Percentiles rank a stretch among this genome's conserved stretches.
These are phyloP conservation scores for Gasterosteus aculeatus DNA, from an alignment of 2,113 vertebrate genomes.

Conservation along the genomic window DNA sequence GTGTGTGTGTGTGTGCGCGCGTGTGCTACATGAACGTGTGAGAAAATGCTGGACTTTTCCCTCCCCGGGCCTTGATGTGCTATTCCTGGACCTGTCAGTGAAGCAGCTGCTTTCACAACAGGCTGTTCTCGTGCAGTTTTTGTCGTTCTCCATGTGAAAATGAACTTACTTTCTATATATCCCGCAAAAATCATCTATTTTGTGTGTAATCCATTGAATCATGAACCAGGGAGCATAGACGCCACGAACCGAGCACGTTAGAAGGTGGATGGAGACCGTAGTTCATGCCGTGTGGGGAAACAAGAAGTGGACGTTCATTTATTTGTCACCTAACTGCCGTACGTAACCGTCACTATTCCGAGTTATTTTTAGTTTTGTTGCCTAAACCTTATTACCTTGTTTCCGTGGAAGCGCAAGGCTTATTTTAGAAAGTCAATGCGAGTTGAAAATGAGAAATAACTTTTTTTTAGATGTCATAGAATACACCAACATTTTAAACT, in stretches of 20 bases:
- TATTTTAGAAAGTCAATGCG: background rate
- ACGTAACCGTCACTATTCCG: background rate
- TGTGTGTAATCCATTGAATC: background rate
- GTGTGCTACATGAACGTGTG: background rate
- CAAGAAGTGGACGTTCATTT: background rate
- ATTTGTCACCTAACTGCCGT: background rate
- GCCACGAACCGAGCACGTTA: background rate
- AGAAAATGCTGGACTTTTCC: background rate
- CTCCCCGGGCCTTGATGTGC: background rate
- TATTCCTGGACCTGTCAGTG: background rate
- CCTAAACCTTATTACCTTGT: too few species aligned
- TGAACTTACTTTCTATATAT: background rate
- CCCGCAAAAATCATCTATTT: background rate
- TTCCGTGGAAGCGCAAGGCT: too few species aligned
- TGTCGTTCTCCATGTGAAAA: background rate
- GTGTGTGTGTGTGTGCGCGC: background rate
- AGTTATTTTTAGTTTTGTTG: background rate
- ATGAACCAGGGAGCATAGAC: background rate
- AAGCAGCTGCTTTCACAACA: background rate
- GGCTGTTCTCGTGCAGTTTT: background rate
- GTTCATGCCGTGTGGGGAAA: background rate
- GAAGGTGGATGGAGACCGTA: background rate
- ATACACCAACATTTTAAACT: conserved; percentile 17
- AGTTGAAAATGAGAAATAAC: background rate
- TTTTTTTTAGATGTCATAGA: too few species aligned